A percentile compares a stretch with the other conserved stretches of the same genome.
phyloP scores from a whole-genome alignment of 2,113 vertebrate genomes.

The Chloropsis hardwickii region DNA sequence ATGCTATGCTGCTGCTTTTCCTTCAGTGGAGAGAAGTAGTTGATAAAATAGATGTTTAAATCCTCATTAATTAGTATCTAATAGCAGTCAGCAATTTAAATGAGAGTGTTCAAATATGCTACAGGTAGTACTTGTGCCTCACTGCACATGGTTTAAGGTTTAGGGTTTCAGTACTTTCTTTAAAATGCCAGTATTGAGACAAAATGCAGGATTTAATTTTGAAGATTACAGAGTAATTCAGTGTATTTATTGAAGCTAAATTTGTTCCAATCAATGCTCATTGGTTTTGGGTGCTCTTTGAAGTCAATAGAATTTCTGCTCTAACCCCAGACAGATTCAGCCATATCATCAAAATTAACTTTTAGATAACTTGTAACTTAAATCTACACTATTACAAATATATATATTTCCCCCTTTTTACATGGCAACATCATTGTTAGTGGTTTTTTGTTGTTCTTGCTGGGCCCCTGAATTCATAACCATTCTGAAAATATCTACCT shows the following conservation, averaged over 20 bases:
- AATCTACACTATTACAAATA: not conserved
- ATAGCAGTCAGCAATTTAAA: not conserved
- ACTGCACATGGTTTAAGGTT: not conserved
- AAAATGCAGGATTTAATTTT: not conserved
- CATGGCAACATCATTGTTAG: not conserved
- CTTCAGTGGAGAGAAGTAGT: not conserved
- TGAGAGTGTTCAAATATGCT: not conserved
- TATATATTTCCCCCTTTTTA: accelerated
- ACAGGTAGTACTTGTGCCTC: not conserved
- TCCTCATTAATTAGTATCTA: not conserved
- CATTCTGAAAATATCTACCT: not conserved
- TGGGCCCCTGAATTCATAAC: not conserved
- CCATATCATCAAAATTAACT: not conserved
- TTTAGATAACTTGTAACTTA: not conserved
- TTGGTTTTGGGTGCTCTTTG: not conserved
- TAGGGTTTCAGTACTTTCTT: not conserved
- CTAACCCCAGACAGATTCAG: not conserved
- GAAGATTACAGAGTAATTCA: not conserved
- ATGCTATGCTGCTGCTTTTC: not conserved
- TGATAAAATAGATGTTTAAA: not conserved
- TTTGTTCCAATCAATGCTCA: not conserved
- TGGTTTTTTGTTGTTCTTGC: not conserved
- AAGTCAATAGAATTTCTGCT: not conserved
- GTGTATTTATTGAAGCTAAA: not conserved
- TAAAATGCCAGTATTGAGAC: not conserved